Evolutionary conservation across 2,113 vertebrate genomes (phyloP).

Genomic region (Poeciliopsis prolifica): DNA sequence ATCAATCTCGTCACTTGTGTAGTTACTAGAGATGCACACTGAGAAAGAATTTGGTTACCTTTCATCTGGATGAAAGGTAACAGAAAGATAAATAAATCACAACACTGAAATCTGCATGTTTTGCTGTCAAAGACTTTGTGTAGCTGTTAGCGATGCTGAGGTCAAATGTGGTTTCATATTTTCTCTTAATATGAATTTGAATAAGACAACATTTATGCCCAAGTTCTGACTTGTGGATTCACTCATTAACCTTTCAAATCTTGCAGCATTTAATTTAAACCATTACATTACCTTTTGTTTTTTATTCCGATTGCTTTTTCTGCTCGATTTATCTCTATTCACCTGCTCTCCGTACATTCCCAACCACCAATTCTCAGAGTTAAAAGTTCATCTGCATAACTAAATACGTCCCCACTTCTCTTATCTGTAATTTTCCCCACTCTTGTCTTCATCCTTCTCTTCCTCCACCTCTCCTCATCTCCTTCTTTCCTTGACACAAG

Average conservation of each 20-base stretch:
- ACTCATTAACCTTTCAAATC: neutral
- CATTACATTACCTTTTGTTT: constrained; percentile 25
- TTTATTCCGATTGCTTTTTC: constrained; percentile 16
- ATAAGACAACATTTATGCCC: neutral
- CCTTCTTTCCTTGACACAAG: constrained; percentile 58
- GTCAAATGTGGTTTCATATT: neutral
- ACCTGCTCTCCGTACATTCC: constrained; percentile 37
- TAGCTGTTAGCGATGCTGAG: neutral
- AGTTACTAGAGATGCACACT: neutral
- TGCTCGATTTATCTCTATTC: constrained; percentile 45
- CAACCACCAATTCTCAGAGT: constrained; percentile 21
- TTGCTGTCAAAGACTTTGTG: neutral
- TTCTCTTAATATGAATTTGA: neutral
- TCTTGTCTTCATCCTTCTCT: constrained; percentile 50
- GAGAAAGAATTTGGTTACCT: neutral
- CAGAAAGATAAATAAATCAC: neutral
- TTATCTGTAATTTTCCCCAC: constrained; percentile 64
- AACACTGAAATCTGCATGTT: neutral
- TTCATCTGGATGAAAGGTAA: too few species aligned
- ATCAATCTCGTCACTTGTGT: neutral
- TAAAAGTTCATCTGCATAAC: constrained; percentile 51
- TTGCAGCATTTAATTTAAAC: constrained; percentile 13
- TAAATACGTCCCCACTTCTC: constrained; percentile 57
- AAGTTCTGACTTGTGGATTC: constrained; percentile 4
- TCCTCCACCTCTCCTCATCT: constrained; percentile 51